These are phyloP conservation scores for Pardalotus punctatus DNA, from an alignment of 2,113 vertebrate species.

Conservation along the genomic window DNA sequence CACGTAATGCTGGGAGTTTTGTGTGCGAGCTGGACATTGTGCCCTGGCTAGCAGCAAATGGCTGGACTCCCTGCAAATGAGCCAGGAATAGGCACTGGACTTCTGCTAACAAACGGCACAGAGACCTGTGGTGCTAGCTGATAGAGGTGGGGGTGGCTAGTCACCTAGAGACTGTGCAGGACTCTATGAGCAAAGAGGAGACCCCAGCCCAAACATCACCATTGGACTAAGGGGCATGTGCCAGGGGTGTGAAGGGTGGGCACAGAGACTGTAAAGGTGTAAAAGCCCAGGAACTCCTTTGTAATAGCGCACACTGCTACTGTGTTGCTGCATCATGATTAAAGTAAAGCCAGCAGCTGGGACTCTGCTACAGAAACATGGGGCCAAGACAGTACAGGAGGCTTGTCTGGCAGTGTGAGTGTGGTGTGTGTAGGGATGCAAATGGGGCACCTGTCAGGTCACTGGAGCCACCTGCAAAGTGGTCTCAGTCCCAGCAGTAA, in stretches of 20 bases:
- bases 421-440: neutral
- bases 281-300: neutral
- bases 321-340: rapidly evolving
- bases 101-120: neutral
- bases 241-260: neutral
- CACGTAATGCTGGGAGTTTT: neutral
- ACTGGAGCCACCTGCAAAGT: neutral
- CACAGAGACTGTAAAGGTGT: rapidly evolving
- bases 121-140: neutral
- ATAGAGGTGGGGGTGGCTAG: neutral
- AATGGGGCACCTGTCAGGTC: rapidly evolving
- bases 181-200: neutral
- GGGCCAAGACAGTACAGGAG: neutral
- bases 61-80: neutral
- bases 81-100: too few relatives aligned
- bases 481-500: neutral
- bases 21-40: neutral
- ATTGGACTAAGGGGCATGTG: neutral
- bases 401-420: neutral
- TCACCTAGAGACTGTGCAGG: neutral
- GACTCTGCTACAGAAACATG: neutral
- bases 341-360: neutral
- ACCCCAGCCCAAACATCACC: neutral
- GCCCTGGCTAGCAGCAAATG: neutral
- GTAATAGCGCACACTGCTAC: neutral